Percentiles rank a stretch among this genome's conserved stretches.
phyloP scores from a whole-genome alignment of 2,797 vertebrate species.

The Aeoliscus strigatus region DNA sequence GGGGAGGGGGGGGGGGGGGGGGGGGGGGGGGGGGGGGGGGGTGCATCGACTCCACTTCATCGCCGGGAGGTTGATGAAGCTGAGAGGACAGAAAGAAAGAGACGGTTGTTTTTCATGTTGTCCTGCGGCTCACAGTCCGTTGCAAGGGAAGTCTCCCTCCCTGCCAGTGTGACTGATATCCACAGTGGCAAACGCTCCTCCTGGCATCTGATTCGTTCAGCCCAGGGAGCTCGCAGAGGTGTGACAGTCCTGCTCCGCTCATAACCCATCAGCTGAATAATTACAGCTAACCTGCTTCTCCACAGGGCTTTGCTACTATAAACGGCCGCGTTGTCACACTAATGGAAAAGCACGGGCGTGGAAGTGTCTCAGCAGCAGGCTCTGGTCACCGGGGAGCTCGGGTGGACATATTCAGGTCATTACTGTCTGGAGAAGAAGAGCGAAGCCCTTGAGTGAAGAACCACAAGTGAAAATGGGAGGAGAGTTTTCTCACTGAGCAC shows the following conservation, averaged over 20 bases:
- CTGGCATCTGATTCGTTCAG: slow-evolving; percentile 18
- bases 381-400: slow-evolving; percentile 9
- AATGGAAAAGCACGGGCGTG: slow-evolving; percentile 45
- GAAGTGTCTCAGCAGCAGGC: slow-evolving; percentile 10
- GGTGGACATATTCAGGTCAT: slow-evolving; percentile 40
- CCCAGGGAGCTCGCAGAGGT: slow-evolving; percentile 21
- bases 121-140: too few species aligned
- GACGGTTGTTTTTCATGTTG: too few species aligned
- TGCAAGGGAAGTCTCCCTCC: too few species aligned
- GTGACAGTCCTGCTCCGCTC: slow-evolving; percentile 30
- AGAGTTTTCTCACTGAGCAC: slow-evolving; percentile 9
- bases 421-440: slow-evolving; percentile 17
- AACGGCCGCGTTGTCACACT: slow-evolving; percentile 38
- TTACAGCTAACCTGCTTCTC: slow-evolving; percentile 45
- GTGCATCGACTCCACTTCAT: too few species aligned
- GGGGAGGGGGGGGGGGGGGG: too few species aligned
- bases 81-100: too few species aligned
- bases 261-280: slow-evolving; percentile 49
- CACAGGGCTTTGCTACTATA: slow-evolving; percentile 41
- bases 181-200: slow-evolving; percentile 2
- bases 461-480: not conserved
- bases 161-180: slow-evolving; percentile 37
- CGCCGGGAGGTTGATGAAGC: too few species aligned
- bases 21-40: too few species aligned
- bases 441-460: slow-evolving; percentile 6